Percentiles rank a stretch among this genome's conserved stretches.
Conservation (phyloP, 2,888 invertebrate genomes). For the Epinotia nisella region DNA sequence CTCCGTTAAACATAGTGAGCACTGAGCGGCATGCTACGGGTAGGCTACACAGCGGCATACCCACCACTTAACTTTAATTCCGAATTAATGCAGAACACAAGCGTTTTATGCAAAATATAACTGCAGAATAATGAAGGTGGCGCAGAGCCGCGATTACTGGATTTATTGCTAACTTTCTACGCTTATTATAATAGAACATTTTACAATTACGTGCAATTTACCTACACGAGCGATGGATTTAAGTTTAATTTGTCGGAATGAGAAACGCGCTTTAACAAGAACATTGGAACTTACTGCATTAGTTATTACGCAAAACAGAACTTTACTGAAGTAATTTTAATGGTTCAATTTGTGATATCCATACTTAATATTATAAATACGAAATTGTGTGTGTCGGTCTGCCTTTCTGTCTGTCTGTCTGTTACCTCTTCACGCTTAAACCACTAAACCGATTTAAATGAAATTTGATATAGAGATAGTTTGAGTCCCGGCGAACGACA, state of each 20-base stretch:
- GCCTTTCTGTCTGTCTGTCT: no score
- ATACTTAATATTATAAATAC: no score
- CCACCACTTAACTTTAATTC: slow-evolving; percentile 37
- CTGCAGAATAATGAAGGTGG: slow-evolving; percentile 40
- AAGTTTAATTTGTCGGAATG: slow-evolving; percentile 1
- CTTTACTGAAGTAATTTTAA: no score
- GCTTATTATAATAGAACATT: slow-evolving; percentile 1
- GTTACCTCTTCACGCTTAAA: no score
- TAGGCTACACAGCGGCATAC: slow-evolving; percentile 14
- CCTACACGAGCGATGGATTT: background rate
- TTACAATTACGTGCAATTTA: background rate
- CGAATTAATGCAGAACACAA: slow-evolving; percentile 38
- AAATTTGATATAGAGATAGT: no score
- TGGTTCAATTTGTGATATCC: no score
- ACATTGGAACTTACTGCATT: no score
- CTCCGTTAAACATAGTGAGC: background rate
- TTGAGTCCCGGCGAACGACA: no score
- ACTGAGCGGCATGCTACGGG: slow-evolving; percentile 10
- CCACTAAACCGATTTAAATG: no score
- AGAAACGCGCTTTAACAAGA: background rate
- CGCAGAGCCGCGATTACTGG: slow-evolving; percentile 24
- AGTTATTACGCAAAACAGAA: no score
- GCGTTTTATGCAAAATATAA: slow-evolving; percentile 43
- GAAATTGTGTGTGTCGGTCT: no score
- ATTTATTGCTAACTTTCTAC: slow-evolving; percentile 35